Evolutionary conservation across 1,140 invertebrate species (phyloP).

Genomic region (Araneus ventricosus): DNA sequence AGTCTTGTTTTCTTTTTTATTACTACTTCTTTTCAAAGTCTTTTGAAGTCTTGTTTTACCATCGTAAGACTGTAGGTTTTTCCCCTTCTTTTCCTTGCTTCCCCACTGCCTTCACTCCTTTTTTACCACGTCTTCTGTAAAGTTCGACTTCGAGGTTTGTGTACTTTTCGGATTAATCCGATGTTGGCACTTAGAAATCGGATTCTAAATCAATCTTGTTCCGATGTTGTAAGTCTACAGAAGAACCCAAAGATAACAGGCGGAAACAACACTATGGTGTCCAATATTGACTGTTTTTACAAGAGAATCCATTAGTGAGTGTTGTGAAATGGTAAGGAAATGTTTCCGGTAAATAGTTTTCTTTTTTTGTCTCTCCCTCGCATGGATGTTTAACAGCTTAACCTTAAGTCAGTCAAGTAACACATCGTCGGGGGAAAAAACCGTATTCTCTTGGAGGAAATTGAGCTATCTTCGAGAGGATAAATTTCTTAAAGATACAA

Average conservation of each 20-base stretch:
- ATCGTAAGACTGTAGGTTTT: not conserved
- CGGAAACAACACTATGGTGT: constrained; percentile 41
- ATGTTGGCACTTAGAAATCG: constrained; percentile 57
- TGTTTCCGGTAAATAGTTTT: constrained; percentile 40
- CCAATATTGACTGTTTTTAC: constrained; percentile 63
- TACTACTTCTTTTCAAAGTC: constrained; percentile 18
- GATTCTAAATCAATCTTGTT: constrained; percentile 51
- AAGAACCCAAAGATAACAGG: constrained; percentile 11
- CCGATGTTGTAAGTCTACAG: constrained; percentile 40
- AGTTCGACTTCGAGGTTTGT: constrained; percentile 39
- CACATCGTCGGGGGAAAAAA: not conserved
- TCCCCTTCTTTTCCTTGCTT: not conserved
- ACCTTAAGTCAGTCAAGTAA: not conserved
- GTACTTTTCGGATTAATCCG: constrained; percentile 55
- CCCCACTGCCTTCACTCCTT: not conserved
- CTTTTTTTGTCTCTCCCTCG: not conserved
- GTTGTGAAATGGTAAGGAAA: constrained; percentile 25
- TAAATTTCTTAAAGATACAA: too few relatives aligned
- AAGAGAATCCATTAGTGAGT: constrained; percentile 33
- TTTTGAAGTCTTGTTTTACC: constrained; percentile 42
- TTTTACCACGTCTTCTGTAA: constrained; percentile 27
- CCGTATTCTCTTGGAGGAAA: not conserved
- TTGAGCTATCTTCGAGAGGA: not conserved
- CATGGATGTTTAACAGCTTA: constrained; percentile 14
- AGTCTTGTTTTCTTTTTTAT: constrained; percentile 24